phyloP scores from a whole-genome alignment of 2,113 vertebrate species.

The Clarias magur region DNA sequence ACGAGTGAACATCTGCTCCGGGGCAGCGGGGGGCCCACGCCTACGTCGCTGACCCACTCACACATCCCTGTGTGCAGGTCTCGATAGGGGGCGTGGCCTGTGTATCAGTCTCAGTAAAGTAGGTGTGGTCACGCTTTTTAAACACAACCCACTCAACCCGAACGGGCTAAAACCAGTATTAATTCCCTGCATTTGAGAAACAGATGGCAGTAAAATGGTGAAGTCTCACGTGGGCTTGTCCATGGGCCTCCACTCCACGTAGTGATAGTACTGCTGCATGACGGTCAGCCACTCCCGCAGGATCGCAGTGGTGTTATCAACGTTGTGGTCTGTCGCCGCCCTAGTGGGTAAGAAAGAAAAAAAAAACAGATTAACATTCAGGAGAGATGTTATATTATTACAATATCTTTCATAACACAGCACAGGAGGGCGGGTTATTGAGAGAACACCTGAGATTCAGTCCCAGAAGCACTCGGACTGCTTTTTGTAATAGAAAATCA shows the following conservation, averaged over 20 bases:
- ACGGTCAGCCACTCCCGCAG: constrained; percentile 86
- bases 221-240: constrained; percentile 80
- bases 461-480: too few relatives aligned
- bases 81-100: background rate
- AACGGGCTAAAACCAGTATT: background rate
- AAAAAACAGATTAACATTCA: background rate
- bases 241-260: constrained; percentile 81
- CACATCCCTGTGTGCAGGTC: background rate
- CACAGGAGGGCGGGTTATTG: too few relatives aligned
- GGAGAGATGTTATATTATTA: background rate
- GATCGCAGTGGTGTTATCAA: constrained; percentile 83
- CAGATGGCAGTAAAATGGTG: background rate
- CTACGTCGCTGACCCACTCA: background rate
- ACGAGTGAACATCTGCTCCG: background rate
- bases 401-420: too few relatives aligned
- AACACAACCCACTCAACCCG: background rate
- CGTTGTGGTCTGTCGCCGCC: constrained; percentile 92
- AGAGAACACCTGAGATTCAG: too few relatives aligned
- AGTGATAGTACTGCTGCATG: constrained; percentile 80
- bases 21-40: background rate
- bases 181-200: background rate
- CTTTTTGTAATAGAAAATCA: background rate
- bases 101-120: background rate
- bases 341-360: constrained; percentile 61
- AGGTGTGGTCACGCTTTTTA: background rate